Evolutionary conservation across 2,113 vertebrate genomes (phyloP).

Genomic region (Percina caprodes): DNA sequence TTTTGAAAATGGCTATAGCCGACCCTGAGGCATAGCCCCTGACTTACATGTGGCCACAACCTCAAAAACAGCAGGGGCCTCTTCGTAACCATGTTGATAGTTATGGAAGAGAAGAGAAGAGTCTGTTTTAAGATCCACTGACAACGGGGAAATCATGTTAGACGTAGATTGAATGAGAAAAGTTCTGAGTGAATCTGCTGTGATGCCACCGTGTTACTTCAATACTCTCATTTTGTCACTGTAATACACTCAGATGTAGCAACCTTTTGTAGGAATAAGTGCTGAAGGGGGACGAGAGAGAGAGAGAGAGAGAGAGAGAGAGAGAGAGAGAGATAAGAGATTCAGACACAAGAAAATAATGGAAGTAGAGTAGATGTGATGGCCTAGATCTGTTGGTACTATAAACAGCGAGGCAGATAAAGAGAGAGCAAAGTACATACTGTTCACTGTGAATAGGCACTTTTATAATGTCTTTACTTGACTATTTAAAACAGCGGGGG

Average conservation of each 20-base stretch:
- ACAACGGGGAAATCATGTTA: slow-evolving; percentile 3
- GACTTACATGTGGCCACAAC: slow-evolving; percentile 46
- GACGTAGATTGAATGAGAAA: slow-evolving; percentile 33
- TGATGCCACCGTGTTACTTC: slow-evolving; percentile 21
- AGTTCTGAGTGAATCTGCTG: slow-evolving; percentile 33
- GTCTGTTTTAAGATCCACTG: slow-evolving; percentile 10
- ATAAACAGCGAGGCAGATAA: slow-evolving; percentile 29
- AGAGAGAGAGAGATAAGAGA: slow-evolving; percentile 38
- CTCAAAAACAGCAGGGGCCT: slow-evolving; percentile 12
- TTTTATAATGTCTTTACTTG: slow-evolving; percentile 19
- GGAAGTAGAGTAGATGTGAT: slow-evolving; percentile 37
- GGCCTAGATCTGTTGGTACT: slow-evolving; percentile 17
- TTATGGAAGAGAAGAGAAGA: slow-evolving; percentile 11
- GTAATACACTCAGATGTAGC: slow-evolving; percentile 50
- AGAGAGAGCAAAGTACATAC: slow-evolving; percentile 2
- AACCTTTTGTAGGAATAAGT: slow-evolving; percentile 47
- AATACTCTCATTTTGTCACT: slow-evolving; percentile 40
- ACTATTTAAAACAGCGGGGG: not conserved
- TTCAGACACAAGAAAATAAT: slow-evolving; percentile 17
- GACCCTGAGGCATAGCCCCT: slow-evolving; percentile 29
- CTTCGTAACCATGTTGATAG: slow-evolving; percentile 5
- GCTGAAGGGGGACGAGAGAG: slow-evolving; percentile 34
- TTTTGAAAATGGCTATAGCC: slow-evolving; percentile 20
- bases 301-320: too few relatives aligned
- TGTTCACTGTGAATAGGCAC: slow-evolving; percentile 10